A percentile compares a stretch with the other conserved stretches of the same genome.
These are phyloP conservation scores for Apogon talboti DNA, from an alignment of 2,797 vertebrate genomes.

Conservation along the genomic window DNA sequence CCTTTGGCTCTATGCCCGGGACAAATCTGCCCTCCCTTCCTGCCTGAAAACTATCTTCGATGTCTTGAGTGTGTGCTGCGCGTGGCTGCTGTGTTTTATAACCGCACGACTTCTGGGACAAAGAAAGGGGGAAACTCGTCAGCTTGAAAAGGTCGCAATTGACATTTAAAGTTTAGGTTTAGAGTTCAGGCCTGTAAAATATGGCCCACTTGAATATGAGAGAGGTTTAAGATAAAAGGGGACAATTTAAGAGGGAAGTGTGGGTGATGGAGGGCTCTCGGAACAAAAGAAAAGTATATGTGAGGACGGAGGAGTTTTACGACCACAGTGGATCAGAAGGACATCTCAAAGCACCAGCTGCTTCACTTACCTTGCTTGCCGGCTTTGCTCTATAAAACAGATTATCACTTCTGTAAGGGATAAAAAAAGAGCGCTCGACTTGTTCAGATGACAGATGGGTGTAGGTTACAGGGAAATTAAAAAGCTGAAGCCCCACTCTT, in stretches of 20 bases:
- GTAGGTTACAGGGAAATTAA: neutral
- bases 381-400: conserved; percentile 22
- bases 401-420: conserved; percentile 11
- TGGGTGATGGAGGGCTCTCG: neutral
- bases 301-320: conserved; percentile 29
- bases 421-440: neutral
- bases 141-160: neutral
- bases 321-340: conserved; percentile 20
- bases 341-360: conserved; percentile 33
- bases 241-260: conserved; percentile 9
- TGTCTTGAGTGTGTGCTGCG: neutral
- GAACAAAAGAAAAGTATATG: neutral
- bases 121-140: conserved; percentile 4
- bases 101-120: conserved; percentile 6
- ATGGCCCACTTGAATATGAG: neutral
- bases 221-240: conserved; percentile 20
- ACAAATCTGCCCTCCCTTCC: conserved; percentile 19
- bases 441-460: neutral
- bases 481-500: neutral
- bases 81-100: no score
- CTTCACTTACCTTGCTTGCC: conserved; percentile 10
- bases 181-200: conserved; percentile 1
- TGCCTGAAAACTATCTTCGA: conserved; percentile 10
- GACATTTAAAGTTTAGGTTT: conserved; percentile 5
- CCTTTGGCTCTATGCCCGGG: conserved; percentile 31